Percentiles rank a stretch among this genome's conserved stretches.
phyloP scores from a whole-genome alignment of 2,888 invertebrate genomes.

The Scaptomyza parva region DNA sequence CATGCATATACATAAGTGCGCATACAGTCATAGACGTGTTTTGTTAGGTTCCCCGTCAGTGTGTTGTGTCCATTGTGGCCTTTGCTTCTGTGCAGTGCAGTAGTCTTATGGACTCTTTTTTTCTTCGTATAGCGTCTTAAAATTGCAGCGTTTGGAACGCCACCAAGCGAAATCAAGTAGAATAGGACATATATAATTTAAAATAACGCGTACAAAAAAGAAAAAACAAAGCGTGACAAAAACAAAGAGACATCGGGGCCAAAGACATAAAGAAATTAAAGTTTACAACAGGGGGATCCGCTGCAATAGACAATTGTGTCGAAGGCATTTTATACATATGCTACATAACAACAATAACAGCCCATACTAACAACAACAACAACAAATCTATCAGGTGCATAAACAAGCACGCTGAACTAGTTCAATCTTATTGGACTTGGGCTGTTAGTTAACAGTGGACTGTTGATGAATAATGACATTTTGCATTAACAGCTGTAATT shows the following conservation, averaged over 20 bases:
- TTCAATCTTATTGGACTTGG: constrained; percentile 36
- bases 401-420: constrained; percentile 51
- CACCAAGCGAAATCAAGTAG: constrained; percentile 3
- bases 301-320: background rate
- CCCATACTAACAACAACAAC: constrained; percentile 16
- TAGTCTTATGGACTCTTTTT: constrained; percentile 36
- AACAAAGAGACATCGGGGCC: constrained; percentile 2
- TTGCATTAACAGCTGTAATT: constrained; percentile 60
- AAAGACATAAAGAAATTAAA: constrained; percentile 20
- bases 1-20: constrained; percentile 9
- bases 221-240: constrained; percentile 32
- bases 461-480: constrained; percentile 31
- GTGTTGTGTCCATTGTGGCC: constrained; percentile 53
- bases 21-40: constrained; percentile 26
- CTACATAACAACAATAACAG: constrained; percentile 38
- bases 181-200: constrained; percentile 11
- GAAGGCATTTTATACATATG: constrained; percentile 15
- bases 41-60: constrained; percentile 42
- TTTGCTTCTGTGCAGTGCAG: constrained; percentile 46
- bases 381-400: constrained; percentile 46
- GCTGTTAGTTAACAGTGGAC: constrained; percentile 50
- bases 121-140: constrained; percentile 39
- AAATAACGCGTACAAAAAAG: constrained; percentile 18
- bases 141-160: constrained; percentile 34
- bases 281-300: constrained; percentile 2